Base-by-base conservation (phyloP, 2,797 vertebrate genomes). In the Heliangelus exortis region DNA sequence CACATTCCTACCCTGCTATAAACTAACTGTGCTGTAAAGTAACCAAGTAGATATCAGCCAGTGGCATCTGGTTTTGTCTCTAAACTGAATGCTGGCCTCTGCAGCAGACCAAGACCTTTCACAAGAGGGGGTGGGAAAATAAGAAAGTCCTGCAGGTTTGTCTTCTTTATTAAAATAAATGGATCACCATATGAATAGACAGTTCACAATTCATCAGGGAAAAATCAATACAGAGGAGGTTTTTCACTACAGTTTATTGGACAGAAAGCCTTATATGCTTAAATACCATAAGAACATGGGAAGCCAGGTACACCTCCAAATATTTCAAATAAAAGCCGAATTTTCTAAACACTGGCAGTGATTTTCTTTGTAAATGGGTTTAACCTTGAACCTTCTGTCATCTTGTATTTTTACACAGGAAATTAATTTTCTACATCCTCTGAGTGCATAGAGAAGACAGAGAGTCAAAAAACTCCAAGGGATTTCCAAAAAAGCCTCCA, bases 391-490 rank as follows among this genome's bases (percentile, higher is more conserved):
- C 97, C 97, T 97, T 97, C 97, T 98, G 97, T 98, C 98, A 97
- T 98, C 97, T 97, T 86, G 89, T 97, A 97, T 97, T 98, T 98
- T 98, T 98, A 96, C 96, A 98, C 97, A 98, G 98, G 98, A 98
- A 98, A 98, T 98, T 98, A 98, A 98, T 97, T 98, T 98, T 98
- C 97, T 98, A 87, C 87, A 97, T 98, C 96, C 90, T 97, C 95
- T 96, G 90, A 95, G 96, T 96, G 94, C 90, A 93, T 94, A 96
- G 81, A 93, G 93, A 97, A 97, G 96, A 96, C 91, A 95, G 95
- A 96, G 97, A 96, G 95, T 97, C 9, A 31, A 97, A 98, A 97
- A 97, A 98, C 95, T 97, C 95, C 87, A 83, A 93, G 95, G 97
- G 98, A 98, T 98, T 98, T 98, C 72, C 80, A 94, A 75, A 97